phyloP scores from a whole-genome alignment of 2,888 invertebrate species.

The Syrista parreyssii region DNA sequence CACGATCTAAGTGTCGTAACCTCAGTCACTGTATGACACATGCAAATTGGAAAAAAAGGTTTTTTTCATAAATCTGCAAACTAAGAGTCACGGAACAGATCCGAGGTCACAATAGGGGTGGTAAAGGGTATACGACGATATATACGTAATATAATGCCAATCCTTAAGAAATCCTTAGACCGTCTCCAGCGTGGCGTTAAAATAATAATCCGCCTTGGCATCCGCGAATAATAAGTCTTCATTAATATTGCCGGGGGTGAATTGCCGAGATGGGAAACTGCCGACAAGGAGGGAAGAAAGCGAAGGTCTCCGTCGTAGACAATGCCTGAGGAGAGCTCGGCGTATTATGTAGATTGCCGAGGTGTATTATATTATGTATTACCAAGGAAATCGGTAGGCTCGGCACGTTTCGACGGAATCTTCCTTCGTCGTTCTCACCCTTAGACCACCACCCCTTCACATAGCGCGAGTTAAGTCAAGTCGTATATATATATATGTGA shows the following conservation, averaged over 20 bases:
- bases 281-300: slow-evolving; percentile 7
- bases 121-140: not conserved
- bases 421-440: slow-evolving; percentile 7
- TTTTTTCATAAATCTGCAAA: not conserved
- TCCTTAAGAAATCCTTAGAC: not conserved
- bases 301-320: slow-evolving; percentile 20
- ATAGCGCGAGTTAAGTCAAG: not conserved
- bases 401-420: slow-evolving; percentile 19
- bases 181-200: slow-evolving; percentile 26
- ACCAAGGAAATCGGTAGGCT: slow-evolving; percentile 19
- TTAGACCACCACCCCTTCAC: slow-evolving; percentile 6
- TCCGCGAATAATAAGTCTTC: slow-evolving; percentile 45
- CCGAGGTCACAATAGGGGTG: not conserved
- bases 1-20: no score
- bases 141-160: not conserved
- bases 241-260: slow-evolving; percentile 28
- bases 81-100: not conserved
- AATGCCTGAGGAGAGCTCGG: slow-evolving; percentile 4
- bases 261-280: not conserved
- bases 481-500: not conserved
- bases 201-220: slow-evolving; percentile 43
- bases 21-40: no score
- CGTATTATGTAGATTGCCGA: slow-evolving; percentile 22
- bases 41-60: no score
- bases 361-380: slow-evolving; percentile 24